Conservation (phyloP, 2,113 vertebrate species). For the Pipa parva region DNA sequence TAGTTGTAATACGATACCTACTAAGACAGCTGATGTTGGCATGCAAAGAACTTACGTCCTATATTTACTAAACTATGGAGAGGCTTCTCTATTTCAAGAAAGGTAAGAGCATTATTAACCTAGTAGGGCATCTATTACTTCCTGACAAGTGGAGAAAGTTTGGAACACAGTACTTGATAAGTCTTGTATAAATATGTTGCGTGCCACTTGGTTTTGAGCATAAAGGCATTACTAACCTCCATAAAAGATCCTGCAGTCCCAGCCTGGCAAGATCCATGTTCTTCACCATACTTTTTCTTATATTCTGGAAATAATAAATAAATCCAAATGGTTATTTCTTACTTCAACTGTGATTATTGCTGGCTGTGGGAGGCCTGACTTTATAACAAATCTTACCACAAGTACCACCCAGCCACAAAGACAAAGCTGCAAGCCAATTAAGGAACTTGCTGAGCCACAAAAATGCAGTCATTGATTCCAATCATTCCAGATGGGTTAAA, state of each 20-base stretch:
- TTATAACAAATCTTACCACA: slow-evolving; percentile 1
- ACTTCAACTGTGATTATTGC: slow-evolving; percentile 30
- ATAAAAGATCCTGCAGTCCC: slow-evolving; percentile 91
- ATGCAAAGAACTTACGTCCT: slow-evolving; percentile 9
- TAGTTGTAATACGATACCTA: slow-evolving; percentile 17
- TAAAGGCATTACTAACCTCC: slow-evolving; percentile 70
- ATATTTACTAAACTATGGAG: neutral
- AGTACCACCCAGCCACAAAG: slow-evolving; percentile 11
- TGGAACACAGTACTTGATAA: no score
- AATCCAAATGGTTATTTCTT: slow-evolving; percentile 1
- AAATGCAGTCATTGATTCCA: slow-evolving; percentile 17
- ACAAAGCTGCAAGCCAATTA: neutral
- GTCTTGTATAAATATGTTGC: no score
- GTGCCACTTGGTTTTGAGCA: neutral
- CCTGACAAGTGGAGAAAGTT: no score
- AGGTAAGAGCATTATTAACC: neutral
- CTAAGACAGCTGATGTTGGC: slow-evolving; percentile 17
- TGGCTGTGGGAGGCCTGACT: neutral
- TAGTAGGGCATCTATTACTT: neutral
- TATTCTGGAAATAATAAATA: slow-evolving; percentile 72
- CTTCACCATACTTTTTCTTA: slow-evolving; percentile 97
- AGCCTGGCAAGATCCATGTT: slow-evolving; percentile 96
- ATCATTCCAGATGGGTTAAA: slow-evolving; percentile 32
- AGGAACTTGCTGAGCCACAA: slow-evolving; percentile 40
- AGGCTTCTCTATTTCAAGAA: neutral